Evolutionary conservation across 2,113 vertebrate genomes (phyloP).

Genomic region (Psittacula cyanocephala): DNA sequence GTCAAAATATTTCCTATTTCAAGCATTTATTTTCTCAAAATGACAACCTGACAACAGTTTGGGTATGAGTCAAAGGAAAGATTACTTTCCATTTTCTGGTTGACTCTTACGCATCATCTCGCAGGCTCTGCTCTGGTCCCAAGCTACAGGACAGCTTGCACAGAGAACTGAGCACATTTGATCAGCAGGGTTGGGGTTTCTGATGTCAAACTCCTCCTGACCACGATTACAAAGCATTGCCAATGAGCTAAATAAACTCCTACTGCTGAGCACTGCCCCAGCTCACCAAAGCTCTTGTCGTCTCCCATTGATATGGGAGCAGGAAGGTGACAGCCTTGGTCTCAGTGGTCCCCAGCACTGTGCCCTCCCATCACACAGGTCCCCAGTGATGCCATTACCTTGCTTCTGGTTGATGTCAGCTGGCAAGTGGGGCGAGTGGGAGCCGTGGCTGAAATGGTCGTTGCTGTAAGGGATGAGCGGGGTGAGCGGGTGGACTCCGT

Average conservation of each 20-base stretch:
- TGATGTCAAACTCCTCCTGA: neutral
- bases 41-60: slow-evolving; percentile 54
- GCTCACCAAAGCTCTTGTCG: neutral
- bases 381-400: slow-evolving; percentile 75
- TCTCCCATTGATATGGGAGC: neutral
- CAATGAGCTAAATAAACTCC: neutral
- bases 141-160: neutral
- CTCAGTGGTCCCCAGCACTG: neutral
- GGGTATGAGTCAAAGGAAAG: slow-evolving; percentile 67
- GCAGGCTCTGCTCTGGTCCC: neutral
- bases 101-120: neutral
- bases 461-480: slow-evolving; percentile 94
- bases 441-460: slow-evolving; percentile 90
- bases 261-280: neutral
- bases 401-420: slow-evolving; percentile 96
- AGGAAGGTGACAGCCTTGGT: neutral
- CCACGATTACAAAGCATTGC: neutral
- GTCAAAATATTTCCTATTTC: slow-evolving; percentile 68
- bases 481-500: slow-evolving; percentile 91
- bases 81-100: slow-evolving; percentile 71
- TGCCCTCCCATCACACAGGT: neutral
- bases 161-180: neutral
- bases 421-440: slow-evolving; percentile 88
- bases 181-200: neutral
- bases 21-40: slow-evolving; percentile 65